Evolutionary conservation across 2,797 vertebrate genomes (phyloP), one percentile per base, ranked within the genome.

Genomic region (Pogonophryne albipinna): DNA sequence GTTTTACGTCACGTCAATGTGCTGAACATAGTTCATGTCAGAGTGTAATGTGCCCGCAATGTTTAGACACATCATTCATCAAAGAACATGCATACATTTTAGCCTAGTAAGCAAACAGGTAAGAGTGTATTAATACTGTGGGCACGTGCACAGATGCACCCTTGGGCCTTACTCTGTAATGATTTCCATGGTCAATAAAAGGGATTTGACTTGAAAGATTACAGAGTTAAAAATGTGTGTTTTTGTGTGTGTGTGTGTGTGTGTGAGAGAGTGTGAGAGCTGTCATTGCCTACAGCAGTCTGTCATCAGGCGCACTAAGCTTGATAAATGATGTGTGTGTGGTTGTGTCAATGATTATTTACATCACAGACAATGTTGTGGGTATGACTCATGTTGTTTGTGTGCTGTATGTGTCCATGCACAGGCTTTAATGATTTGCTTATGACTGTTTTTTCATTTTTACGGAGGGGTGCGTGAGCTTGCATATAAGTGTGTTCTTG

Each of bases 301-400:
- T 83, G 69, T 86, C 86, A 85, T 83, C 61, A 71, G 71, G 66
- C 49, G 27, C 53, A 67, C 80, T 73, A 63, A 83, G 76, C 74
- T 84, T 84, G 69, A 91, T 86, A 86, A 89, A 89, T 85, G 78
- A 85, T 78, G 64, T 83, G 83, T 84, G 80, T 76, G 80, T 74
- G 53, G 55, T 68, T 77, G 79, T 87, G 85, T 91, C 86, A 87
- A 79, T 89, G 82, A 83, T 82, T 89, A 85, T 89, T 89, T 89
- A 79, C 78, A 82, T 91, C 87, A 83, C 51, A 58, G 80, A 53
- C 57, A 80, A 66, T 53, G 61, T 59, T 45, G 75, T 52, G 57
- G 20, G 69, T 59, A 57, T 71, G 78, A 89, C 66, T 87, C 79
- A 60, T 78, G 74, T 67, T 82, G 78, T 78, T 46, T 71, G 47